A percentile compares a stretch with the other conserved stretches of the same genome.
phyloP scores from a whole-genome alignment of 2,113 vertebrate genomes.

The Neopipo cinnamomea region DNA sequence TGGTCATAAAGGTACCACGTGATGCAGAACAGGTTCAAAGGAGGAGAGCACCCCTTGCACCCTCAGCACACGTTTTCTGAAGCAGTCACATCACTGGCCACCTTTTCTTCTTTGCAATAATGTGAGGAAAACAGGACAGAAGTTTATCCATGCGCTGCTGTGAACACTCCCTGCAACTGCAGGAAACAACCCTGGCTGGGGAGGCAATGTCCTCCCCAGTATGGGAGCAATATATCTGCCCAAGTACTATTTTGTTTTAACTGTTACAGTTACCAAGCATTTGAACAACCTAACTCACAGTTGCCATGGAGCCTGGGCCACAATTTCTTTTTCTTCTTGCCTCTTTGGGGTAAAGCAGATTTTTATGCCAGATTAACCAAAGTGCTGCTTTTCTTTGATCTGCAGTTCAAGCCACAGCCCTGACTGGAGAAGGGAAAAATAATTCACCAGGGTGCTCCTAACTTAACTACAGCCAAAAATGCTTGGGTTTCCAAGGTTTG shows the following conservation, averaged over 20 bases:
- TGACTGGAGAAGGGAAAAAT: slow-evolving; percentile 4
- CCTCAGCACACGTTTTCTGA: background rate
- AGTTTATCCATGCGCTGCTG: background rate
- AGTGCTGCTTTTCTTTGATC: slow-evolving; percentile 79
- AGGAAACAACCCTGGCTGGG: background rate
- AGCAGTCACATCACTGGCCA: background rate
- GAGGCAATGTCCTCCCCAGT: background rate
- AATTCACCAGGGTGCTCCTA: slow-evolving; percentile 32
- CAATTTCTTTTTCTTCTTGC: slow-evolving; percentile 48
- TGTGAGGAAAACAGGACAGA: background rate
- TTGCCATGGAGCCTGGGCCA: slow-evolving; percentile 25
- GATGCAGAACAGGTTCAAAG: background rate
- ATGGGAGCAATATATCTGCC: slow-evolving; percentile 29
- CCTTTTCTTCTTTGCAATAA: background rate
- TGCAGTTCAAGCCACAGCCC: slow-evolving; percentile 61
- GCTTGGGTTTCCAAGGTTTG: background rate
- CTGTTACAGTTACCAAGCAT: background rate
- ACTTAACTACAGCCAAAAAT: background rate
- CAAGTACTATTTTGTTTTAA: background rate
- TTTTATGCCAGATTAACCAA: slow-evolving; percentile 61
- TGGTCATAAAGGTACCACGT: background rate
- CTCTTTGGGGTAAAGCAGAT: slow-evolving; percentile 53
- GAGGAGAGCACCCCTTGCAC: background rate
- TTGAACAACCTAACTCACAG: background rate
- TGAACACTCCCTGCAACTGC: background rate